Base-by-base conservation (phyloP, 2,113 vertebrate species). In the Hiodon tergisus region DNA sequence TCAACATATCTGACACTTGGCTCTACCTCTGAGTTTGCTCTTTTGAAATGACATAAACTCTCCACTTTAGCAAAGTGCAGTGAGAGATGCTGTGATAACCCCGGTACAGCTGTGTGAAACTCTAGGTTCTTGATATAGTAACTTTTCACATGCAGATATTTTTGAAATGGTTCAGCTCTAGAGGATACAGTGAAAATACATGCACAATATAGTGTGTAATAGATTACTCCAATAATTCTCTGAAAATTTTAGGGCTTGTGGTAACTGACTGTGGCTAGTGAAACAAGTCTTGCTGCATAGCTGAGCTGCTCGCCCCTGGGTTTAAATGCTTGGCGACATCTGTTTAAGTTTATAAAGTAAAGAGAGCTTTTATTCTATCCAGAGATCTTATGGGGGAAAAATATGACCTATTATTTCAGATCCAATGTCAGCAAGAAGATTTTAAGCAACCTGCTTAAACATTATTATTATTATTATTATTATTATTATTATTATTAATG, bases 311-410 rank as follows among this genome's bases (percentile, higher is more conserved):
- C 67, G 83, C 83, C 85, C 85, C 81, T 77, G 68, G 85, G 85
- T 86, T 87, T 85, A 82, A 87, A 85, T 87, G 86, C 83, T 83
- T 86, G 87, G 87, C 86, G 89, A 91, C 89, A 91, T 91, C 89
- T 90, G 90, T 88, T 88, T 88, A 84, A 88, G 86, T 91, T 90
- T 90, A 91, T 86, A 83, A 85, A 84, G 78, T 80, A 76, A 68
- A 78, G 77, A 73, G 77, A 73, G 69, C 74, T 76, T 55, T 53
- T 62, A 68, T 48, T 70, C 50, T 55, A 51, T 67, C 75, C 59
- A 71, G 73, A 76, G 76, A 58, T 67, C 53, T n/a, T 58, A 54
- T 16, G 75, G 68, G 54, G n/a, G 31, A 76, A 71, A 76, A 31
- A 76, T 62, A 76, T 14, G 55, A 60, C 7, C 55, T 52, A 69